Evolutionary conservation across 2,888 invertebrate species (phyloP), one percentile per base, ranked within the genome.

Genomic region (Dryococelus australis): DNA sequence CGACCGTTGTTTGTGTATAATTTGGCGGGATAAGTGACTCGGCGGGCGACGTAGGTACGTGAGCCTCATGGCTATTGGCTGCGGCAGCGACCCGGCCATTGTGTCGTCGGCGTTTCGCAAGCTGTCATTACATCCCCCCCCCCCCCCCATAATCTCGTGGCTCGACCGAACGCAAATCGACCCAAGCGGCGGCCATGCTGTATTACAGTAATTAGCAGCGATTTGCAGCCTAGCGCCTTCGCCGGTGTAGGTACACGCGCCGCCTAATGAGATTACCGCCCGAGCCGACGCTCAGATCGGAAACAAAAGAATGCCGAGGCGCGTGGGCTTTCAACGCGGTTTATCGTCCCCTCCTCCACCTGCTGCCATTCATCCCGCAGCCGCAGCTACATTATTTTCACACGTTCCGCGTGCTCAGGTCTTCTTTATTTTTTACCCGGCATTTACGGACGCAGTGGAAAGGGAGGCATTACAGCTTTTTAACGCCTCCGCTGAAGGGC

Each of bases 1-100:
- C n/a, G 65, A 65, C 65, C 65, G 65, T 65, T 65, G 65, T 65
- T 65, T 65, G 65, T 65, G 65, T n/a, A 65, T n/a, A n/a, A n/a
- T n/a, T 20, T n/a, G 65, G 65, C 0, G 65, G 65, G 65, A 65
- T 65, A 65, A 65, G 65, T 65, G 65, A 24, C 65, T 65, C 65
- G n/a, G 65, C 65, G 65, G n/a, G 65, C 65, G 65, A 8, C 65
- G 65, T 16, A 65, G 47, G 47, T 65, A 65, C 65, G 65, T 65
- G 65, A 0, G 65, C n/a, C n/a, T 8, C 65, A 8, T 65, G 65
- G 65, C 65, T 65, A 24, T 12, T 65, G 65, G 8, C 65, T 20
- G 51, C 51, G 65, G n/a, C 65, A 8, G 47, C 47, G 47, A 16
- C 47, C 47, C 47, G 47, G 47, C 47, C 16, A 47, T 47, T 47